Evolutionary conservation across 2,797 vertebrate species (phyloP).

Genomic region (Pipistrellus pipistrellus): DNA sequence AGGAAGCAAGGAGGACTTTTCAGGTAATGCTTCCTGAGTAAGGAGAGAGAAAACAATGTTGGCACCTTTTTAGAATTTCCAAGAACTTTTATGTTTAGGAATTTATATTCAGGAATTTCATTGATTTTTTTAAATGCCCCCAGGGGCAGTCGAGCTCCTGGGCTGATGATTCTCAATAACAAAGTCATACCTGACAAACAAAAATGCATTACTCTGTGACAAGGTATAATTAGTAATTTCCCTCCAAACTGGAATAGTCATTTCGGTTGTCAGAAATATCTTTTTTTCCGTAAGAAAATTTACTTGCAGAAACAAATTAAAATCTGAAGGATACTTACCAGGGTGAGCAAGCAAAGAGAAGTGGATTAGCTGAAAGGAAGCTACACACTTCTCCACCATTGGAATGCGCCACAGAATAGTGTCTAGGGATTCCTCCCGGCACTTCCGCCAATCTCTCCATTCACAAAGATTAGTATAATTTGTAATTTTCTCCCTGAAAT

Average conservation of each 20-base stretch:
- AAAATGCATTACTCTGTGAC: slow-evolving; percentile 71
- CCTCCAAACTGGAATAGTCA: slow-evolving; percentile 71
- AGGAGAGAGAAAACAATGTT: not conserved
- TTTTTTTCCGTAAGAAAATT: slow-evolving; percentile 65
- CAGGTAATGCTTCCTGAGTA: not conserved
- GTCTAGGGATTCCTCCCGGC: slow-evolving; percentile 26
- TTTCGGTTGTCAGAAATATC: slow-evolving; percentile 74
- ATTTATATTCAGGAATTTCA: slow-evolving; percentile 67
- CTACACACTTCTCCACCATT: not conserved
- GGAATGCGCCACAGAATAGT: not conserved
- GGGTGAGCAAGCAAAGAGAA: not conserved
- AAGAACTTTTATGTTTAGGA: slow-evolving; percentile 68
- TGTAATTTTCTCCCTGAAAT: not conserved
- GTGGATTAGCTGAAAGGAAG: not conserved
- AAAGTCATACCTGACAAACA: slow-evolving; percentile 69
- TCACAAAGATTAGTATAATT: not conserved
- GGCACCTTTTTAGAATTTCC: slow-evolving; percentile 37
- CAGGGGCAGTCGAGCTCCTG: not conserved
- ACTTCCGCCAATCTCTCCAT: not conserved
- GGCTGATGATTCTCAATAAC: slow-evolving; percentile 64
- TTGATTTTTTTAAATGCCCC: slow-evolving; percentile 34
- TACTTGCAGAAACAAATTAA: slow-evolving; percentile 75
- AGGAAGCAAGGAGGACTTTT: not conserved
- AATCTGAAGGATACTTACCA: slow-evolving; percentile 46
- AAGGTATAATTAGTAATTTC: slow-evolving; percentile 80